These are phyloP conservation scores for Odobenus rosmarus DNA, from an alignment of 2,113 vertebrate species.

Conservation along the genomic window DNA sequence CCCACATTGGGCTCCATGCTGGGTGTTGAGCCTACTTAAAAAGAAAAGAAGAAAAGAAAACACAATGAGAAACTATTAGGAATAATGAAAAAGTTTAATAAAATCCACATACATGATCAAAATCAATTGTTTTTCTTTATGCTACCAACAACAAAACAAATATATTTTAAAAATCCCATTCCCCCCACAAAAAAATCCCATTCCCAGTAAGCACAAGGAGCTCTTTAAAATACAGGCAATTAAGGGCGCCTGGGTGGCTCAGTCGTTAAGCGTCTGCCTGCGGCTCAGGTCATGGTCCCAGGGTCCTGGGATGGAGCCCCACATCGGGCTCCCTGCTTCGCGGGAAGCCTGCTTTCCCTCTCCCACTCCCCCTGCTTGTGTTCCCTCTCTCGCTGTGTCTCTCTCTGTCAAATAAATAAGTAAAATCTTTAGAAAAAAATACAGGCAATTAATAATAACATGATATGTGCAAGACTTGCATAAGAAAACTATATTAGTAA, in stretches of 20 bases:
- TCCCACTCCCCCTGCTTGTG: too few species aligned
- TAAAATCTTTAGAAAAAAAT: too few species aligned
- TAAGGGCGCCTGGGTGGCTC: too few species aligned
- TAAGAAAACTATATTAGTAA: not conserved
- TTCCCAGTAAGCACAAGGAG: not conserved
- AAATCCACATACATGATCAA: not conserved
- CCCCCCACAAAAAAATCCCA: not conserved
- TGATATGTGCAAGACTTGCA: not conserved
- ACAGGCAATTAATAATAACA: too few species aligned
- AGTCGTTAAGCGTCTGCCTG: too few species aligned
- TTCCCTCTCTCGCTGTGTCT: too few species aligned
- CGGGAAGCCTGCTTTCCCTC: too few species aligned
- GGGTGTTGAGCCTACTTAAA: not conserved
- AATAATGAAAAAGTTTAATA: not conserved
- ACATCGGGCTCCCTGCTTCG: too few species aligned
- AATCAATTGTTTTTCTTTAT: not conserved
- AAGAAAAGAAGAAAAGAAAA: too few species aligned
- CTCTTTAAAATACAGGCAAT: not conserved
- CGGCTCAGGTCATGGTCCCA: too few species aligned
- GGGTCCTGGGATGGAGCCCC: too few species aligned
- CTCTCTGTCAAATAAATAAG: too few species aligned
- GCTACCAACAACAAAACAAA: not conserved
- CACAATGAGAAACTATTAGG: not conserved
- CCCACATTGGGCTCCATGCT: not conserved
- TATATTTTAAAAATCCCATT: not conserved